Evolutionary conservation across 2,888 invertebrate genomes (phyloP).

Genomic region (Drosophila kambysellisi): DNA sequence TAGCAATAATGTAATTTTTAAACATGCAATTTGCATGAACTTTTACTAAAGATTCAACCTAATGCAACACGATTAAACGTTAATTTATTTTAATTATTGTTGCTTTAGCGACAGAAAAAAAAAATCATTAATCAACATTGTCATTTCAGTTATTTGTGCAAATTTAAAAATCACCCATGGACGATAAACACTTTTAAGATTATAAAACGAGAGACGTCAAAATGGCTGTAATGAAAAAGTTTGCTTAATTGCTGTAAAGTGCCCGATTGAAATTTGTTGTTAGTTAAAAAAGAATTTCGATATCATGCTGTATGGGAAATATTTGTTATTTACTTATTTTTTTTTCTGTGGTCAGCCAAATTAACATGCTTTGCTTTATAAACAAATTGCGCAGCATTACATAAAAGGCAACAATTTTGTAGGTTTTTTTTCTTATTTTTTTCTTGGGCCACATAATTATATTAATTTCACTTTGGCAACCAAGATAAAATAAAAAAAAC

Average conservation of each 20-base stretch:
- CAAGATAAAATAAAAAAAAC: constrained; percentile 26
- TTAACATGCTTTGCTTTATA: constrained; percentile 46
- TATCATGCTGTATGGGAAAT: constrained; percentile 22
- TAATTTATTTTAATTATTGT: constrained; percentile 2
- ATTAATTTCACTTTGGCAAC: constrained; percentile 58
- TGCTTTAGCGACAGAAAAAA: neutral
- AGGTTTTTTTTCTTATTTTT: constrained; percentile 19
- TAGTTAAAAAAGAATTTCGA: constrained; percentile 60
- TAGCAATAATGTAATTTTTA: too few species aligned
- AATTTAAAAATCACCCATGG: neutral
- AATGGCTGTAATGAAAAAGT: constrained; percentile 13
- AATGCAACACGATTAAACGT: neutral
- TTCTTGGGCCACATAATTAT: constrained; percentile 56
- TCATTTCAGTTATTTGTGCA: neutral
- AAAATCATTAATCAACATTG: constrained; percentile 2
- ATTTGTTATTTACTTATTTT: constrained; percentile 10
- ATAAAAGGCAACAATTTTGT: constrained; percentile 47
- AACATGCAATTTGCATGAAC: neutral
- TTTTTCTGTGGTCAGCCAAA: constrained; percentile 22
- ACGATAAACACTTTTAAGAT: constrained; percentile 17
- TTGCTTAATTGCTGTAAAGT: constrained; percentile 32
- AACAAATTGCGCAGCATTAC: constrained; percentile 55
- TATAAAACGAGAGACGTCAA: constrained; percentile 28
- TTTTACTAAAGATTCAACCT: neutral
- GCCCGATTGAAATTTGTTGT: constrained; percentile 38